These are phyloP conservation scores for Spea bombifrons DNA, from an alignment of 2,113 vertebrate genomes.

Conservation along the genomic window DNA sequence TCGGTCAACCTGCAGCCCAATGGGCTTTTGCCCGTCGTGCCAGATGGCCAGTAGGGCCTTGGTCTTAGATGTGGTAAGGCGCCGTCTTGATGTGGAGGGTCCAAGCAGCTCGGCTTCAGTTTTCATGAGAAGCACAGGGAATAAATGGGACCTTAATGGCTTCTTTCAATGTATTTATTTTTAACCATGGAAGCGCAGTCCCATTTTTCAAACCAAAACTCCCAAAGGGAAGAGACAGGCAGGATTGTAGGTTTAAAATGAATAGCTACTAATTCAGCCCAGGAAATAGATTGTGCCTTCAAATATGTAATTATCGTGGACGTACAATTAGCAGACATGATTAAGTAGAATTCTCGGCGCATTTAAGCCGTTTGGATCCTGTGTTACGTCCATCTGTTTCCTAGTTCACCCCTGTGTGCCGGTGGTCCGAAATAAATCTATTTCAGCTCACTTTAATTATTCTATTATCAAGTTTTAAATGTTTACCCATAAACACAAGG, in stretches of 20 bases:
- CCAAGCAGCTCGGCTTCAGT: too few relatives aligned
- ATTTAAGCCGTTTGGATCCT: conserved; percentile 55
- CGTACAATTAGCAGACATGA: conserved; percentile 63
- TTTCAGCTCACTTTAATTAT: not conserved
- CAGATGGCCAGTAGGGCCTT: too few relatives aligned
- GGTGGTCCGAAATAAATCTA: conserved; percentile 53
- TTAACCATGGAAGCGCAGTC: not conserved
- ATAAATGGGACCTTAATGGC: too few relatives aligned
- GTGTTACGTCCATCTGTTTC: conserved; percentile 63
- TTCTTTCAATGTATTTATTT: too few relatives aligned
- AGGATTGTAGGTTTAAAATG: conserved; percentile 5
- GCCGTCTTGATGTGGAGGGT: too few relatives aligned
- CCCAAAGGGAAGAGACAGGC: not conserved
- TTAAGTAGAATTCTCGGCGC: conserved; percentile 58
- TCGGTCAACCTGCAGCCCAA: too few relatives aligned
- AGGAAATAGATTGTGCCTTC: conserved; percentile 62
- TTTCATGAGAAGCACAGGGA: too few relatives aligned
- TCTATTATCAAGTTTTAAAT: conserved; percentile 4
- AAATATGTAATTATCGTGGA: conserved; percentile 63
- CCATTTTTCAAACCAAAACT: not conserved
- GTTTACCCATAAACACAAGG: conserved; percentile 6
- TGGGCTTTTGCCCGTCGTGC: too few relatives aligned
- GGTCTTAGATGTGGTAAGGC: too few relatives aligned
- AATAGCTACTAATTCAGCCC: conserved; percentile 51
- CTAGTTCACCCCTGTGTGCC: conserved; percentile 52